Base-by-base conservation (phyloP, 1,140 invertebrate genomes). In the Drosophila sturtevanti region DNA sequence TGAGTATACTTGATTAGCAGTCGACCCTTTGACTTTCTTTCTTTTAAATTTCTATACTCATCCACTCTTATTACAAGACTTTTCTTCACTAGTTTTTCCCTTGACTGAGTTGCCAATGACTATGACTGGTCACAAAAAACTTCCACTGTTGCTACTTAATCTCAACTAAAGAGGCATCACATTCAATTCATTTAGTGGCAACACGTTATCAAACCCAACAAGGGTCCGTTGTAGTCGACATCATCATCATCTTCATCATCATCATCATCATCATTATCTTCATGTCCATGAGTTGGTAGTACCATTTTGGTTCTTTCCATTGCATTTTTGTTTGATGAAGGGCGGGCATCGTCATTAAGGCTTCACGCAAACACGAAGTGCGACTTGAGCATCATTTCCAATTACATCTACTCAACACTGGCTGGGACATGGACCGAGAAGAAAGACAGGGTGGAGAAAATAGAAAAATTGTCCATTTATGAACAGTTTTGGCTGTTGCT, bases 351-450 rank as follows among this genome's bases (percentile, higher is more conserved):
- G 54, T 82, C 81, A 86, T 79, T 74, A 87, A 76, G 68, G 75
- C 63, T 52, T 71, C 61, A 81, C 79, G 64, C 82, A 77, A 31
- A 77, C 75, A 70, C 58, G 38, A 52, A 76, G 64, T 73, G 75
- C 70, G 71, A 82, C 79, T 81, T 65, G 75, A 79, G 66, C 82
- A 87, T 87, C 82, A 82, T 82, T 87, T 82, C 75, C 82, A 86
- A 86, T 87, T 86, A 86, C 72, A 31, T 31, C 24, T 63, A 27
- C 63, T 73, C 58, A 62, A 62, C 61, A 56, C 35, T 55, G 70
- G 64, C 35, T 44, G 62, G 58, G 71, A 63, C 58, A 61, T 59
- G n/a, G 27, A 56, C n/a, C 4, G 12, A 4, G 37, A 41, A 5
- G 14, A 41, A 14, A 11, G 18, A 31, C 9, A 16, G 24, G 56